Evolutionary conservation across 1,140 invertebrate genomes (phyloP).

Genomic region (Pseudoatta argentina): DNA sequence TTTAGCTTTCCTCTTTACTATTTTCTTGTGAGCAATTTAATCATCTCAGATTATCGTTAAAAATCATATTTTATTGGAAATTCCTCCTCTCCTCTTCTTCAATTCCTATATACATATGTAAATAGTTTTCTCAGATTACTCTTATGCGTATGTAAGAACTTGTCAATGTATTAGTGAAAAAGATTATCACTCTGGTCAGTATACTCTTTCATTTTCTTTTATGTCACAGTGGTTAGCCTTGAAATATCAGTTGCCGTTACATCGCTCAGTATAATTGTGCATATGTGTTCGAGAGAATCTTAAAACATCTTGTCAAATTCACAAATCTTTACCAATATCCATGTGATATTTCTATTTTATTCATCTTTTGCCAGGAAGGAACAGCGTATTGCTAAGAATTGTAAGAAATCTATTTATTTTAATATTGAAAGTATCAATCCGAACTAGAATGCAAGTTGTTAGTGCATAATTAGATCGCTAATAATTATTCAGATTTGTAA

Average conservation of each 20-base stretch:
- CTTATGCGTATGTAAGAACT: background rate
- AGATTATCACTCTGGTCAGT: slow-evolving; percentile 34
- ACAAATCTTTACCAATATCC: background rate
- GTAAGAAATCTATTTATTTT: slow-evolving; percentile 9
- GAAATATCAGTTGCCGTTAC: slow-evolving; percentile 40
- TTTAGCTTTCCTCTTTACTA: background rate
- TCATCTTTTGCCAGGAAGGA: background rate
- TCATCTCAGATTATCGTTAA: background rate
- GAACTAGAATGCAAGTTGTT: background rate
- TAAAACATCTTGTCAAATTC: slow-evolving; percentile 20
- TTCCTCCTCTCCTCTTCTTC: background rate
- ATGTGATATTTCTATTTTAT: background rate
- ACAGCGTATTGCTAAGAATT: background rate
- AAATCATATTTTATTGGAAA: background rate
- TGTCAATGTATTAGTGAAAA: slow-evolving; percentile 15
- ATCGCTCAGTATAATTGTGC: slow-evolving; percentile 31
- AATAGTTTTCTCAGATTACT: background rate
- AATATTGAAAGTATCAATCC: background rate
- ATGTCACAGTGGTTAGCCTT: slow-evolving; percentile 67
- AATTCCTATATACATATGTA: background rate
- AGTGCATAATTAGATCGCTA: background rate
- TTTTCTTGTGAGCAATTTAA: background rate
- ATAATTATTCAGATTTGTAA: background rate
- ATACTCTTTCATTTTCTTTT: slow-evolving; percentile 64
- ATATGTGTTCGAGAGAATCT: background rate